A percentile compares a stretch with the other conserved stretches of the same genome.
Conservation (phyloP, 2,113 vertebrate genomes). For the Dunckerocampus dactyliophorus region DNA sequence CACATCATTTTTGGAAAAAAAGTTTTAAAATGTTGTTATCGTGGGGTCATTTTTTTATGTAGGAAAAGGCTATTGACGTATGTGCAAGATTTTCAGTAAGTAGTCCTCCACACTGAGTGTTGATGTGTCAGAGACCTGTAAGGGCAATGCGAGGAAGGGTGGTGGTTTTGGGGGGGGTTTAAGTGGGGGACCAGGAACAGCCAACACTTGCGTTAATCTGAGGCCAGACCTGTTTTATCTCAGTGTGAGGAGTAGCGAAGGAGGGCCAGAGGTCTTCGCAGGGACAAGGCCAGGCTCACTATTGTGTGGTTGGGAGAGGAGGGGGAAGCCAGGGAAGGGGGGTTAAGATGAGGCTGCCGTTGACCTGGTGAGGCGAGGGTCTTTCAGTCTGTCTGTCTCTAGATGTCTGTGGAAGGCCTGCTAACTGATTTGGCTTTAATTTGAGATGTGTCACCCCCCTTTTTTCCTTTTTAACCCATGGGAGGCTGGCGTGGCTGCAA, state of each 20-base stretch:
- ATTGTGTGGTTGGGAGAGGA: slow-evolving; percentile 17
- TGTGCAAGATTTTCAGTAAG: background rate
- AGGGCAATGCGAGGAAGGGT: slow-evolving; percentile 32
- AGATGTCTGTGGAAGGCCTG: slow-evolving; percentile 25
- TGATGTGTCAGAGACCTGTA: slow-evolving; percentile 16
- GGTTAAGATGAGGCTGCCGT: slow-evolving; percentile 48
- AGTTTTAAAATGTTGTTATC: too few relatives aligned
- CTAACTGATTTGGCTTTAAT: slow-evolving; percentile 75
- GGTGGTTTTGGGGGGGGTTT: slow-evolving; percentile 7
- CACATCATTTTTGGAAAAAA: too few relatives aligned
- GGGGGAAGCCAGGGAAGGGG: background rate
- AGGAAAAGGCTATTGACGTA: too few relatives aligned
- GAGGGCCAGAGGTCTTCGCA: slow-evolving; percentile 54
- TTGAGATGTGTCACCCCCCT: slow-evolving; percentile 55
- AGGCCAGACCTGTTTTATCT: slow-evolving; percentile 71
- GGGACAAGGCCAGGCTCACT: slow-evolving; percentile 68
- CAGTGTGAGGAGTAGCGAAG: slow-evolving; percentile 34
- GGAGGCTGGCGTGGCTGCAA: slow-evolving; percentile 65
- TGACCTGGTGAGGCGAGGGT: slow-evolving; percentile 38
- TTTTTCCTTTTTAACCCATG: slow-evolving; percentile 45
- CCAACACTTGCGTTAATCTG: slow-evolving; percentile 55
- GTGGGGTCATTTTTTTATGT: too few relatives aligned
- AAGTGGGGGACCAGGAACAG: slow-evolving; percentile 38
- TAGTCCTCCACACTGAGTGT: background rate
- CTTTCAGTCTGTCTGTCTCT: slow-evolving; percentile 29